Evolutionary conservation across 2,113 vertebrate genomes (phyloP), one percentile per base, ranked within the genome.

Genomic region (Elephas maximus): DNA sequence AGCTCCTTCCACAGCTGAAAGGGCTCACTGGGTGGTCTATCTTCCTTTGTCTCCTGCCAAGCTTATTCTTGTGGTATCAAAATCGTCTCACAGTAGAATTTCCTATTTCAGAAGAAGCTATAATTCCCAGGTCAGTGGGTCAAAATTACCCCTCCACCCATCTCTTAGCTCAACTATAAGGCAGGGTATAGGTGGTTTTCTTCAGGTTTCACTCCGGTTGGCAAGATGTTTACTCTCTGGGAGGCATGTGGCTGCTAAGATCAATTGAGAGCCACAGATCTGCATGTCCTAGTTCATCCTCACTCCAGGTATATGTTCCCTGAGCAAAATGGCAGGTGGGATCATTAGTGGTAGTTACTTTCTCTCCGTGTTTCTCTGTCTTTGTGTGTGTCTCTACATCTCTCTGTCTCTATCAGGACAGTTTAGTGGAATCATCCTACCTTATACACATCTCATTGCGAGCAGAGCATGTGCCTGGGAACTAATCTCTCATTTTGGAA

Each of bases 71-170:
- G 1, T 51, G 5, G 5, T 69, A 67, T 1, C 2, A 12, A n/a
- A 21, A 37, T n/a, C 77, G 53, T 23, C 18, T 85, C 74, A 76
- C 8, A 18, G 28, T 4, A 41, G 65, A 71, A 26, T 21, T 57
- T 14, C 24, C 62, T 14, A 5, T 71, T 67, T 94, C 65, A 76
- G 65, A 90, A 57, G 74, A 1, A 71, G 63, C 18, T 33, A 65
- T 37, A 85, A 51, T 44, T 67, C 86, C 77, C n/a, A 51, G 17
- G 20, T 65, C 51, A n/a, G 1, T 23, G 26, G 33, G 23, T 57
- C 14, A 51, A 23, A 44, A 60, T 4, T 15, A 0, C 1, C n/a
- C 6, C 15, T 3, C 5, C 10, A 9, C 28, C 5, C 33, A 10
- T 23, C 51, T 71, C 73, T 82, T 26, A 84, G 71, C 53, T 79